Base-by-base conservation (phyloP, 2,888 invertebrate species). In the Caenorhabditis becei region DNA sequence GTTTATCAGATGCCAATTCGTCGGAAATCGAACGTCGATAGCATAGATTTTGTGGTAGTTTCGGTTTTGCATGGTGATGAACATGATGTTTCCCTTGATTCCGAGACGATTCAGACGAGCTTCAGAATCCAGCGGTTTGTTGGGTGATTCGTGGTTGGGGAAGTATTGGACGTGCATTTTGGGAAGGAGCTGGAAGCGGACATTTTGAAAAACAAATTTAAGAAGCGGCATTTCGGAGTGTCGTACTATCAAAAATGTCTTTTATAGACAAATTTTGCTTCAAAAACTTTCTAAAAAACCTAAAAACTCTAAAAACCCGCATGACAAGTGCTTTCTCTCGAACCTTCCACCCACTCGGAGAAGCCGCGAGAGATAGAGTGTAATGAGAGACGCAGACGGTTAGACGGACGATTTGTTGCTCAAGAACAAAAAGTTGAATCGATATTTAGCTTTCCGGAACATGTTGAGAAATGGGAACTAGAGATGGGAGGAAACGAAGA, bases 121-220 rank as follows among this genome's bases (percentile, higher is more conserved):
- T 1, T 14, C 8, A 10, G 41, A 5, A 14, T 41, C 16, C 41
- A 16, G 16, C 2, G 3, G 3, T 16, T 49, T 23, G 23, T 8
- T 10, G 1, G 28, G 49, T 1, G 23, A 32, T n/a, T 10, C 53
- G n/a, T 16, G 56, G 66, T 16, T 66, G 51, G 1, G 51, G 23
- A 77, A 62, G 62, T 67, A 69, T 18, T 62, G 77, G n/a, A 62
- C 53, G 56, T 62, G 77, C 67, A 67, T 67, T n/a, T n/a, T n/a
- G n/a, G n/a, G n/a, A n/a, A n/a, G n/a, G n/a, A n/a, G n/a, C n/a
- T n/a, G n/a, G n/a, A n/a, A n/a, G n/a, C n/a, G n/a, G n/a, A n/a
- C n/a, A n/a, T n/a, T n/a, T 37, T 16, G 37, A 24, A 44, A 16
- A 24, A 2, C 11, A 26, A 41, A 28, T 32, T 32, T 32, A 32